Base-by-base conservation (phyloP, 1,140 invertebrate species). In the Campoletis sonorensis region DNA sequence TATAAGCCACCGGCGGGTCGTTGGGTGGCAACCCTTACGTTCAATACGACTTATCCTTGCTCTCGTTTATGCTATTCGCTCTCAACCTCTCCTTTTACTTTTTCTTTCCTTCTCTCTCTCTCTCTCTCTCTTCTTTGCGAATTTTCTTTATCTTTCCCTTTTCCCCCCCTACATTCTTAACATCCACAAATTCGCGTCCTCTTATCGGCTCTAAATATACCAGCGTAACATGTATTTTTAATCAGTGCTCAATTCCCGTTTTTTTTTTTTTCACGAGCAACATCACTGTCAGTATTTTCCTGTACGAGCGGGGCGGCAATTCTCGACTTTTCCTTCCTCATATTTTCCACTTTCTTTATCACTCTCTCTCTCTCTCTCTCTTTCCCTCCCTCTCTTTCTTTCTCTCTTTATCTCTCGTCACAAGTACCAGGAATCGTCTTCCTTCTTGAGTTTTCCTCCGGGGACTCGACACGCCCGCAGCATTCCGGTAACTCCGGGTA, bases 171-270 rank as follows among this genome's bases (percentile, higher is more conserved):
- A 77, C 40, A 73, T 64, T 45, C 71, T 61, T 80, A 0, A 26
- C 67, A 33, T 18, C 30, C 30, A 33, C 67, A 70, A 70, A 70
- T 27, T 83, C 68, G 40, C 68, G 30, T 80, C 75, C 21, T 49
- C 83, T 86, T 83, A 84, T 84, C 83, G 72, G 40, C 71, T 77
- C 85, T 85, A 86, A 86, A 87, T 81, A 83, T 81, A 79, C 82
- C 68, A 49, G 76, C 77, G 76, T 82, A 82, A 85, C 84, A 89
- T 89, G 84, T 84, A 86, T 88, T 87, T 89, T 88, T 89, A 88
- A 88, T 89, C 87, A 88, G 82, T 82, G 82, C 77, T 84, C 81
- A 83, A 85, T 84, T 87, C 84, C 79, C 77, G 23, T 76, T 81
- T 77, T n/a, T n/a, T n/a, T n/a, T n/a, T n/a, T n/a, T n/a, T 68